Percentiles rank a stretch among this genome's conserved stretches.
phyloP scores from a whole-genome alignment of 1,140 invertebrate genomes.

The Pseudomyrmex flavicornis region DNA sequence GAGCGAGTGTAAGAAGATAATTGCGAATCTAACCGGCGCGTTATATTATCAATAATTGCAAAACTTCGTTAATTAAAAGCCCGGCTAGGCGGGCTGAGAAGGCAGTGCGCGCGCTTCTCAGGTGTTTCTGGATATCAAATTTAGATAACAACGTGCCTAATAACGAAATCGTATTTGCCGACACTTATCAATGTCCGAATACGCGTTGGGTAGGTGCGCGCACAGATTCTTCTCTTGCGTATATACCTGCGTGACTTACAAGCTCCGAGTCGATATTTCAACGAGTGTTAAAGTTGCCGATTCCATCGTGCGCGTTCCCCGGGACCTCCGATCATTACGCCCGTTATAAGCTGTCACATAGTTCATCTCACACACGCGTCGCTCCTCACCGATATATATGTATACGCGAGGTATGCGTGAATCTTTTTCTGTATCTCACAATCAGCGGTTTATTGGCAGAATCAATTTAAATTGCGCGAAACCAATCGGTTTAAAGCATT shows the following conservation, averaged over 20 bases:
- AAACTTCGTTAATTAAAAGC: slow-evolving; percentile 49
- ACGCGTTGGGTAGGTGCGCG: slow-evolving; percentile 19
- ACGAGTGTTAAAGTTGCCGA: slow-evolving; percentile 66
- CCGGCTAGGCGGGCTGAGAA: background rate
- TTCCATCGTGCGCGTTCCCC: slow-evolving; percentile 52
- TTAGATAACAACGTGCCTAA: slow-evolving; percentile 48
- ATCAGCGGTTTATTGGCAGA: slow-evolving; percentile 12
- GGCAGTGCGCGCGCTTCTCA: background rate
- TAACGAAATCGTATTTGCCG: slow-evolving; percentile 57
- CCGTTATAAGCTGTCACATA: slow-evolving; percentile 71
- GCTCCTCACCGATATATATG: background rate
- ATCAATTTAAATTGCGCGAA: slow-evolving; percentile 2
- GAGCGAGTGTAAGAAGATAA: slow-evolving; percentile 36
- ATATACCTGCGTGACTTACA: slow-evolving; percentile 63
- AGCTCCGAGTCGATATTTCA: slow-evolving; percentile 66
- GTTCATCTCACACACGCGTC: slow-evolving; percentile 58
- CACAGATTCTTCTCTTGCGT: background rate
- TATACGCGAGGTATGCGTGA: background rate
- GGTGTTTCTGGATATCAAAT: slow-evolving; percentile 50
- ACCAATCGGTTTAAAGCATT: slow-evolving; percentile 1
- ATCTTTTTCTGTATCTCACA: slow-evolving; percentile 37
- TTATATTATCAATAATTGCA: slow-evolving; percentile 55
- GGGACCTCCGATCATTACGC: slow-evolving; percentile 63
- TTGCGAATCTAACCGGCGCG: background rate
- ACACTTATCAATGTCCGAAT: slow-evolving; percentile 38